Evolutionary conservation across 2,888 invertebrate genomes (phyloP), one percentile per base, ranked within the genome.

Genomic region (Acholoe squamosa): DNA sequence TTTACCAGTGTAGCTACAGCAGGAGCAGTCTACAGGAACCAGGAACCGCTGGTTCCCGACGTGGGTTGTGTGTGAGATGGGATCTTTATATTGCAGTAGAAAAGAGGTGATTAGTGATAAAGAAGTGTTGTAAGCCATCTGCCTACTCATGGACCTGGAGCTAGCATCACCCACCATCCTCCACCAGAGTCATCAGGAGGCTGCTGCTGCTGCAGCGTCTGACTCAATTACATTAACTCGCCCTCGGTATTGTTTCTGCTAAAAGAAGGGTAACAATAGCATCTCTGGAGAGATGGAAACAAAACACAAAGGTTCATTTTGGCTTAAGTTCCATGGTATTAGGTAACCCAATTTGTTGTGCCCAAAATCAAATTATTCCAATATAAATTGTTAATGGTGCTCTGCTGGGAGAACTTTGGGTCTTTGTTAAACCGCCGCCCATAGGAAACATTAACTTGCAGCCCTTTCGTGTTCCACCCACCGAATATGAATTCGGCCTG

Each of bases 341-440:
- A 80, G 90, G 90, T 90, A 90, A 90, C 90, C 90, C 84, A 84
- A 90, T 90, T 90, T 90, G 61, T 76, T 22, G 43, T 28, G 54
- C 77, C 34, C 16, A 43, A 90, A 90, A 90, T 90, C 84, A 90
- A 84, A 90, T 90, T 90, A 90, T 90, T 90, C 90, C 84, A 84
- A 80, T 84, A 90, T 90, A 77, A 90, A 90, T 90, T 90, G 76
- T 84, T 90, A 90, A 90, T 90, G 76, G n/a, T 31, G 52, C 54
- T 33, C 34, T 14, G 52, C 22, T 31, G 56, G 51, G 90, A 84
- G 33, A 52, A 84, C 80, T 84, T 89, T 89, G 25, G 84, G 86
- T 84, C 80, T 77, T 76, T 80, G 90, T 77, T 90, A 56, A 84
- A 77, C 89, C 28, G 71, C 25, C 77, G 33, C 43, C n/a, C 77